Evolutionary conservation across 2,888 invertebrate genomes (phyloP).

Genomic region (Zele albiditarsus): DNA sequence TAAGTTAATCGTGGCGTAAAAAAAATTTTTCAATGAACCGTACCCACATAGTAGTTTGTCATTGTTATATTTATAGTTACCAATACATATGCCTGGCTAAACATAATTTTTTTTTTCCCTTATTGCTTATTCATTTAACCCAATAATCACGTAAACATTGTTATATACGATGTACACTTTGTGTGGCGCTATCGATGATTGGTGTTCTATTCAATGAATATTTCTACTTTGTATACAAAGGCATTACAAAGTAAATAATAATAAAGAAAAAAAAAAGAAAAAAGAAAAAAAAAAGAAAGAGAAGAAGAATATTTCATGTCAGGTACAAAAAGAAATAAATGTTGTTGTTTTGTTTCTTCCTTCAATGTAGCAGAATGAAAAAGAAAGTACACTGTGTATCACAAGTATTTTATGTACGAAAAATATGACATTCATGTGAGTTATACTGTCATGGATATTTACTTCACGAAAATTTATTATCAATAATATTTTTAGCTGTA

Average conservation of each 20-base stretch:
- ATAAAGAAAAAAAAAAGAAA: not conserved
- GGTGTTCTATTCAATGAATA: constrained; percentile 27
- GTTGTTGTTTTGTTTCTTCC: not conserved
- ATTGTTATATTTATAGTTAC: constrained; percentile 36
- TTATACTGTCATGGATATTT: not conserved
- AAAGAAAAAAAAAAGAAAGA: not conserved
- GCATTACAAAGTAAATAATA: not conserved
- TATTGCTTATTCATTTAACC: constrained; percentile 37
- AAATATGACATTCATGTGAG: not conserved
- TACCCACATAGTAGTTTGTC: constrained; percentile 22
- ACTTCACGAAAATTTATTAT: not conserved
- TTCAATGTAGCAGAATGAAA: not conserved
- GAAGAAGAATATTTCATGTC: not conserved
- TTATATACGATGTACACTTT: constrained; percentile 2
- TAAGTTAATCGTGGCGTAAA: constrained; percentile 30
- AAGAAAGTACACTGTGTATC: not conserved
- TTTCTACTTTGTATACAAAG: not conserved
- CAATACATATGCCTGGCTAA: constrained; percentile 15
- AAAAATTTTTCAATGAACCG: constrained; percentile 38
- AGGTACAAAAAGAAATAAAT: not conserved
- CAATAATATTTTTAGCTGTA: not conserved
- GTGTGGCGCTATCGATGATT: constrained; percentile 13
- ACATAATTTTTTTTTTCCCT: constrained; percentile 22
- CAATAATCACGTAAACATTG: constrained; percentile 33
- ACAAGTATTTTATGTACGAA: not conserved